Evolutionary conservation across 1,140 invertebrate species (phyloP), one percentile per base, ranked within the genome.

Genomic region (Venturia canescens): DNA sequence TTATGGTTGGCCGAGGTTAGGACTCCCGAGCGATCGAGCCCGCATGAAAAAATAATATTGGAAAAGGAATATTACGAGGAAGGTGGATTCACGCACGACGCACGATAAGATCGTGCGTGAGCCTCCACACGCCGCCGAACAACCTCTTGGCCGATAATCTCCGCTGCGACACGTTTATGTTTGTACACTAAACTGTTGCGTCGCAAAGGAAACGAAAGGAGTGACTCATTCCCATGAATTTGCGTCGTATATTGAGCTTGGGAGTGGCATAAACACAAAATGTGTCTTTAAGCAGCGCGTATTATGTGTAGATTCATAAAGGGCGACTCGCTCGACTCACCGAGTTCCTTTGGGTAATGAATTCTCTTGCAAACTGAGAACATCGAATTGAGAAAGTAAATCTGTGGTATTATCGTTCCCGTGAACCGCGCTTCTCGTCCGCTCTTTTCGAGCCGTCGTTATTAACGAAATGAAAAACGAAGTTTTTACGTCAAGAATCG

Each of bases 261-360:
- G 66, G 66, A 69, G 66, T 69, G 66, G 66, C 66, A 69, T 69
- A 69, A 69, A 69, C 66, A 31, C 66, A 34, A 69, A 69, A 57
- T 53, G 78, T 48, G 66, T 79, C 48, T 79, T 79, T 70, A 66
- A 79, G 70, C 66, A 70, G 70, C 78, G 70, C 78, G 66, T 71
- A 79, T 79, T 29, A 79, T 79, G 78, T 79, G 57, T 70, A n/a
- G n/a, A 79, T 69, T 78, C 31, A 69, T 78, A 78, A 79, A 44
- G 53, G 26, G 18, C 26, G 31, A 70, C 66, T 53, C 29, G 27
- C 66, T 70, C 50, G 31, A 16, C 16, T 34, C 16, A 27, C 21
- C n/a, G n/a, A 63, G 23, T 5, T 13, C 9, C n/a, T 26, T 63
- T 26, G 23, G 15, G 11, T 23, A 23, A 3, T 26, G 21, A 63